Evolutionary conservation across 2,888 invertebrate genomes (phyloP).

Genomic region (Harpalus rubripes): DNA sequence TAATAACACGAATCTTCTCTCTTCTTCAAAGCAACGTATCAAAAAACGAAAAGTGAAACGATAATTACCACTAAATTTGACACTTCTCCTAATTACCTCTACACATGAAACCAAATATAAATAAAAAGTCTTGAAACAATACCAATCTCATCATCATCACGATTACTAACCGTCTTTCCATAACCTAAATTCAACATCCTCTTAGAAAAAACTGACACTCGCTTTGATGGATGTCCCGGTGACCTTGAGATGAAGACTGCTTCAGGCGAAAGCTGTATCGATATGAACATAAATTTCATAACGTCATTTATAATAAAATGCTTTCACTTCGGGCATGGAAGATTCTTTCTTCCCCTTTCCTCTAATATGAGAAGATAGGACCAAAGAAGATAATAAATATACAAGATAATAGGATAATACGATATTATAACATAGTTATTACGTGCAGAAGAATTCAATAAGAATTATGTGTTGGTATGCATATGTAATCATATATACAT

Average conservation of each 20-base stretch:
- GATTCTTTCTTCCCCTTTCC: slow-evolving; percentile 33
- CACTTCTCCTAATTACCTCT: neutral
- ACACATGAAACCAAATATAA: neutral
- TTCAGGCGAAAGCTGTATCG: neutral
- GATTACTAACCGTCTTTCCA: slow-evolving; percentile 47
- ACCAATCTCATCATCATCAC: slow-evolving; percentile 22
- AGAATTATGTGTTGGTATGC: neutral
- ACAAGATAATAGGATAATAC: slow-evolving; percentile 49
- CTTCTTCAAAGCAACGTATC: neutral
- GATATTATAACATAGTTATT: slow-evolving; percentile 42
- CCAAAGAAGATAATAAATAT: slow-evolving; percentile 20
- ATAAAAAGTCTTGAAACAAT: neutral
- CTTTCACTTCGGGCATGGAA: slow-evolving; percentile 62
- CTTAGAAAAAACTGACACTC: slow-evolving; percentile 32
- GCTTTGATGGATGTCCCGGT: slow-evolving; percentile 42
- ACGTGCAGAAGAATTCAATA: neutral
- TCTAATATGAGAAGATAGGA: neutral
- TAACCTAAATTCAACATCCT: slow-evolving; percentile 63
- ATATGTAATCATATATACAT: neutral
- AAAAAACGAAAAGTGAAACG: neutral
- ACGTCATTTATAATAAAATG: slow-evolving; percentile 61
- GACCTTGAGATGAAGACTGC: slow-evolving; percentile 56
- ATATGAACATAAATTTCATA: slow-evolving; percentile 57
- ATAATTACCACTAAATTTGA: neutral
- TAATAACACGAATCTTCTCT: neutral